Evolutionary conservation across 1,140 invertebrate genomes (phyloP), one percentile per base, ranked within the genome.

Genomic region (Potamilus streckersoni): DNA sequence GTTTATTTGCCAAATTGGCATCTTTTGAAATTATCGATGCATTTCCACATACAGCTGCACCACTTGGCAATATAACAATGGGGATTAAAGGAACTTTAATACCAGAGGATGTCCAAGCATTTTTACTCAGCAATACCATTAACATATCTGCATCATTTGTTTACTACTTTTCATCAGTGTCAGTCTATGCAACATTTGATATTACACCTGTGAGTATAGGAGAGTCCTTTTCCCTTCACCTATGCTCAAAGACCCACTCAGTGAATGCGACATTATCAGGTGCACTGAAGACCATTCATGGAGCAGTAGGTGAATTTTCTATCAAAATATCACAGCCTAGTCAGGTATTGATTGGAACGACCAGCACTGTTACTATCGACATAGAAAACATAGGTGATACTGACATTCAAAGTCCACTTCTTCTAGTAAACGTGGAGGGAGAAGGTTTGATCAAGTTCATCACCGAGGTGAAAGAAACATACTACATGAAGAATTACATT

Each of bases 161-260:
- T 61, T 63, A 19, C n/a, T 6, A 11, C n/a, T 73, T 73, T 66
- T 65, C 71, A n/a, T 65, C 71, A 4, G 49, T 23, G 16, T 20
- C 16, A 19, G 71, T 56, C 4, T 73, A 65, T 58, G 61, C 71
- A 58, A 65, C 71, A 15, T 73, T 73, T 73, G 17, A n/a, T 73
- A 56, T 73, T 5, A n/a, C 62, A n/a, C 3, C 0, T 12, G 23
- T 14, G 14, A 66, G 19, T 59, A 2, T 13, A 12, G 23, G 11
- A 17, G 16, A 19, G 55, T 19, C 16, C 16, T 13, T 68, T 17
- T 49, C 66, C n/a, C 13, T 15, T 55, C n/a, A 31, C 5, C 17
- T 38, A 0, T 17, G n/a, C 12, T 69, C 68, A 57, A 49, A 49
- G 38, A 49, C 38, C 6, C 38, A 49, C 6, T 8, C 38, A 49